Evolutionary conservation across 2,113 vertebrate species (phyloP).

Genomic region (Coracopsis vasa): DNA sequence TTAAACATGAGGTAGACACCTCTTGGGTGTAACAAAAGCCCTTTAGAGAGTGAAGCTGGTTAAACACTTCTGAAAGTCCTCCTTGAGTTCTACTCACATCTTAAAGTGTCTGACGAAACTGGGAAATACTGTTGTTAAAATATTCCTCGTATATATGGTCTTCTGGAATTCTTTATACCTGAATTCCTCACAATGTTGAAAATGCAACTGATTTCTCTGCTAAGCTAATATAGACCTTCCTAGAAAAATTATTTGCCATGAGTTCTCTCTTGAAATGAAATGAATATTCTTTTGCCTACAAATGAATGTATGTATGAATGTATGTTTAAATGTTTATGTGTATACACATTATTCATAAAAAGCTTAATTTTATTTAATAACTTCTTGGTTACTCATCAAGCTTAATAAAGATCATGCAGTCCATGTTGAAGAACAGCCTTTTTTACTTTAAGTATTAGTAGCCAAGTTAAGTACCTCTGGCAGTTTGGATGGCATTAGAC

Average conservation of each 20-base stretch:
- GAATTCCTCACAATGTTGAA: background rate
- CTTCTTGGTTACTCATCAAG: background rate
- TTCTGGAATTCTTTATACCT: background rate
- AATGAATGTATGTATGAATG: background rate
- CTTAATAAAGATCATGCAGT: background rate
- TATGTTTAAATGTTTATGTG: background rate
- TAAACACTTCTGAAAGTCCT: background rate
- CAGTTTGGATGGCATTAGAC: background rate
- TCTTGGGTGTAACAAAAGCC: background rate
- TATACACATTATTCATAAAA: background rate
- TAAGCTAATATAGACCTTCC: background rate
- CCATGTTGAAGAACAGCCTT: background rate
- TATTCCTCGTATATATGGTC: background rate
- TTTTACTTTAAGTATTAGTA: background rate
- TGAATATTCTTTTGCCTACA: background rate
- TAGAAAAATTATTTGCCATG: background rate
- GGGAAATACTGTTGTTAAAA: background rate
- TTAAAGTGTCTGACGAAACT: background rate
- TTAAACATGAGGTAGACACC: background rate
- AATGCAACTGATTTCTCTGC: background rate
- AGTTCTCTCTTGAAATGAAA: background rate
- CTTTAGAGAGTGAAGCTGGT: background rate
- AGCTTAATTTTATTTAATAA: background rate
- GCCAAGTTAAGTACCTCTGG: background rate
- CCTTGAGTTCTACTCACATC: background rate